These are phyloP conservation scores for Isichthys henryi DNA, from an alignment of 2,113 vertebrate species.

Conservation along the genomic window DNA sequence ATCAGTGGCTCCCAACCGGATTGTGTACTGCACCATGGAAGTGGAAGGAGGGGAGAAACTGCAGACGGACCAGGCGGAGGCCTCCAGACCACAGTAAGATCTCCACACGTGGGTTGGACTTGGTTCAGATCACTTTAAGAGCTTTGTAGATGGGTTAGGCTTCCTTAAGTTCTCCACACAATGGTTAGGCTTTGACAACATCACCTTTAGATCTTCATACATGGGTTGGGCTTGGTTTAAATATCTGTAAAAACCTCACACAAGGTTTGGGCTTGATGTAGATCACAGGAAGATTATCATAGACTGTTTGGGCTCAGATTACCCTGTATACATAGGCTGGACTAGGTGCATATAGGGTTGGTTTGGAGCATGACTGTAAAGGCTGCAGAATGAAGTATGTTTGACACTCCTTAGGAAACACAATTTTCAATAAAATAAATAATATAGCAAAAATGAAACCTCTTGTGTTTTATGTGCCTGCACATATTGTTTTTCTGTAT, in stretches of 20 bases:
- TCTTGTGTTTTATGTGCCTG: background rate
- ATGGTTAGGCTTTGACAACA: background rate
- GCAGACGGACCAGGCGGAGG: conserved; percentile 96
- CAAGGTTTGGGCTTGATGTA: background rate
- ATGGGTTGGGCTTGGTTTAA: background rate
- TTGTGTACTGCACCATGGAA: conserved; percentile 99
- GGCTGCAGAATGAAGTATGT: background rate
- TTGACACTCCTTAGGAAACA: background rate
- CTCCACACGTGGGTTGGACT: background rate
- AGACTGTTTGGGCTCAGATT: background rate
- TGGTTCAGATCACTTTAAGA: background rate
- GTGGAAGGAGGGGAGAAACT: conserved; percentile 95
- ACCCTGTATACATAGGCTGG: background rate
- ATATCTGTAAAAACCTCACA: background rate
- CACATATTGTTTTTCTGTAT: background rate
- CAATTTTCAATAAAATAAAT: background rate
- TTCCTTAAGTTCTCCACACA: background rate
- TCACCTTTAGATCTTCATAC: background rate
- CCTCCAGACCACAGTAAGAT: conserved; percentile 91
- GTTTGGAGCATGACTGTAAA: background rate
- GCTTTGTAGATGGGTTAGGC: background rate
- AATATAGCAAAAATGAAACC: background rate
- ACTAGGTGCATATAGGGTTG: background rate
- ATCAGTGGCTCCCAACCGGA: conserved; percentile 85
- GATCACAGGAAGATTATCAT: background rate